Evolutionary conservation across 2,797 vertebrate species (phyloP).

Genomic region (Helarctos malayanus): DNA sequence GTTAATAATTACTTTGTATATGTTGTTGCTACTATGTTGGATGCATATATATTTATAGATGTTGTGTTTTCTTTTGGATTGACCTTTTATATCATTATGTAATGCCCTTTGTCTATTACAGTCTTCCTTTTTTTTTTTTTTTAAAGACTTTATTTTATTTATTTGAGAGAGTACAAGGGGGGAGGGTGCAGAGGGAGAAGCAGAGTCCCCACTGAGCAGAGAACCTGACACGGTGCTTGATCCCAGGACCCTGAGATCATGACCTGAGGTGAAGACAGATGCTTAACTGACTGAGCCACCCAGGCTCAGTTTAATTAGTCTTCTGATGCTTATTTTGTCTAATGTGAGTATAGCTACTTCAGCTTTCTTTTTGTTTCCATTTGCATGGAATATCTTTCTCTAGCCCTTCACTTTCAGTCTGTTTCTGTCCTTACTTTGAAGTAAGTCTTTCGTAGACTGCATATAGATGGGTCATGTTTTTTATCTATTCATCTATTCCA

Average conservation of each 20-base stretch:
- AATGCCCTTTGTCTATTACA: background rate
- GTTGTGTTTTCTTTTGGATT: background rate
- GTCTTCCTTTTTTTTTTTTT: too few species aligned
- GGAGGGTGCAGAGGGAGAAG: too few species aligned
- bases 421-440: background rate
- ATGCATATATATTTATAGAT: background rate
- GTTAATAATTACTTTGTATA: background rate
- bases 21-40: background rate
- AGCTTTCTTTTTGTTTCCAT: background rate
- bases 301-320: too few species aligned
- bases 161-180: too few species aligned
- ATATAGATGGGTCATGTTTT: background rate
- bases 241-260: too few species aligned
- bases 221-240: too few species aligned
- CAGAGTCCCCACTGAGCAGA: too few species aligned
- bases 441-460: background rate
- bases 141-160: too few species aligned
- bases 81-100: background rate
- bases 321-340: background rate
- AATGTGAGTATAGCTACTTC: background rate
- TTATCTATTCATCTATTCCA: background rate
- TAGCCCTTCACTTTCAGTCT: background rate
- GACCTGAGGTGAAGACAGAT: too few species aligned
- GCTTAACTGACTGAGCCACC: too few species aligned
- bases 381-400: background rate